Conservation (phyloP, 2,888 invertebrate genomes). For the Hypsopygia costalis region DNA sequence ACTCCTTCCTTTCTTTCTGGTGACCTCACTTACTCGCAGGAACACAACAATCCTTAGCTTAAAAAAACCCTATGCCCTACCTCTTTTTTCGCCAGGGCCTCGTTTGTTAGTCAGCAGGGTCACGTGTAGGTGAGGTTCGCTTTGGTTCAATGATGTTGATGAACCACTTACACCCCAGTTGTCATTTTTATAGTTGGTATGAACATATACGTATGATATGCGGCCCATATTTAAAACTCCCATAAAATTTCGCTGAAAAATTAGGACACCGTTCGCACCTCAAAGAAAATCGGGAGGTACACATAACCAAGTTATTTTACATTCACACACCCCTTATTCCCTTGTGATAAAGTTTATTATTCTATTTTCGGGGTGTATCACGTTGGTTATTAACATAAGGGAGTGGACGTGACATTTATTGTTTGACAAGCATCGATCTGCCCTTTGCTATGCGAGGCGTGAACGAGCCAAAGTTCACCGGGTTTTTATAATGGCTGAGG, state of each 20-base stretch:
- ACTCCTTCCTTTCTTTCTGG: too few relatives aligned
- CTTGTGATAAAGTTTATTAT: slow-evolving; percentile 24
- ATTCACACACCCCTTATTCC: slow-evolving; percentile 22
- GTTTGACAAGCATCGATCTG: slow-evolving; percentile 80
- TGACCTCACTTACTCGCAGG: too few relatives aligned
- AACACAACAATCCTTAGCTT: too few relatives aligned
- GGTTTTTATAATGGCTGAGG: slow-evolving; percentile 25
- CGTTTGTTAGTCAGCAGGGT: too few relatives aligned
- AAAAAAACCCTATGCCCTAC: too few relatives aligned
- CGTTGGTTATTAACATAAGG: slow-evolving; percentile 59
- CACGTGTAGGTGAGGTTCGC: too few relatives aligned
- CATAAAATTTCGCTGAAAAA: slow-evolving; percentile 58
- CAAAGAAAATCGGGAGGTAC: slow-evolving; percentile 60
- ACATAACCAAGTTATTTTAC: slow-evolving; percentile 27
- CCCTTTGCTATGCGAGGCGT: slow-evolving; percentile 74
- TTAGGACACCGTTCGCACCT: slow-evolving; percentile 74
- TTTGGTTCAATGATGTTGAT: too few relatives aligned
- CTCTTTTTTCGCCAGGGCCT: too few relatives aligned
- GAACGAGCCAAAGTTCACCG: slow-evolving; percentile 62
- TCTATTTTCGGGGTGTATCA: slow-evolving; percentile 12
- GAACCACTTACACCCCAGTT: too few relatives aligned
- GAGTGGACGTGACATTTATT: slow-evolving; percentile 81
- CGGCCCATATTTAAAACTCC: slow-evolving; percentile 53
- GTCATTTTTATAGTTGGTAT: too few relatives aligned
- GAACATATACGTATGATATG: too few relatives aligned